These are phyloP conservation scores for Ceratina australensis DNA, from an alignment of 1,140 invertebrate species.

Conservation along the genomic window DNA sequence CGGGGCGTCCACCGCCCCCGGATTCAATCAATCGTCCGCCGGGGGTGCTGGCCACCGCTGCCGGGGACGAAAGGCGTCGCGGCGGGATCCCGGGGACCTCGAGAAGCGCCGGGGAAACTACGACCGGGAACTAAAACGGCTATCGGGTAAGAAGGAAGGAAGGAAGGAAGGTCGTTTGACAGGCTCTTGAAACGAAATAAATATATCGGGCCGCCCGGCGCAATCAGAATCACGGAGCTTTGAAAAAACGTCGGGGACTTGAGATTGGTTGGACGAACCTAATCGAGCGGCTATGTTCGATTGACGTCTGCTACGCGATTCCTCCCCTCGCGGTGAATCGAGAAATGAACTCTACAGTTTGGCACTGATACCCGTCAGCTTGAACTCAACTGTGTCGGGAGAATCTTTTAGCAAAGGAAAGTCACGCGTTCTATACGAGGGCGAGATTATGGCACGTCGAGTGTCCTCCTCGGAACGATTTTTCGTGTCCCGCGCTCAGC, in stretches of 20 bases:
- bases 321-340: neutral
- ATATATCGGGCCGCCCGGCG: no score
- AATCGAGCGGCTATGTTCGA: no score
- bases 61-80: slow-evolving; percentile 33
- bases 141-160: no score
- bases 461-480: slow-evolving; percentile 4
- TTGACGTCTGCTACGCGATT: no score
- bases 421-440: slow-evolving; percentile 8
- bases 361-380: slow-evolving; percentile 34
- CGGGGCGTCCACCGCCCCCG: slow-evolving; percentile 42
- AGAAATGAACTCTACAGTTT: slow-evolving; percentile 26
- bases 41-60: slow-evolving; percentile 28
- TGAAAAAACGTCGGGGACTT: no score
- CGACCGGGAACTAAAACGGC: no score
- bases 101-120: no score
- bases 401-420: slow-evolving; percentile 4
- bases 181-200: no score
- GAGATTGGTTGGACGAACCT: no score
- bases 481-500: neutral
- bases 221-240: no score
- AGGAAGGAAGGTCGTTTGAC: no score
- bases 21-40: slow-evolving; percentile 54
- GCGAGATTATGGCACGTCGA: slow-evolving; percentile 9
- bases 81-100: slow-evolving; percentile 18
- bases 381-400: neutral